These are phyloP conservation scores for Tribolium freemani DNA, from an alignment of 2,888 invertebrate species.

Conservation along the genomic window DNA sequence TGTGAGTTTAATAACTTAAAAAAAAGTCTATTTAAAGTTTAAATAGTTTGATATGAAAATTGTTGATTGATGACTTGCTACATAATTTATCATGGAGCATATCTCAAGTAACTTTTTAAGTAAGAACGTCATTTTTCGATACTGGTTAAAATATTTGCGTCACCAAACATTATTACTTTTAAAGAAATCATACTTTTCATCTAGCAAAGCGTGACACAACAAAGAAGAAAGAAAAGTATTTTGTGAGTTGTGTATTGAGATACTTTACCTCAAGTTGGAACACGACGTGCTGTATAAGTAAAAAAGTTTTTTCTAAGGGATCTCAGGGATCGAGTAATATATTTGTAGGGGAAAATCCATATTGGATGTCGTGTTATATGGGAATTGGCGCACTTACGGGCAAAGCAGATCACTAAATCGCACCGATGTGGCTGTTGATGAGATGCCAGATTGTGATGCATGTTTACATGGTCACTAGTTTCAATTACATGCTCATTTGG, in stretches of 20 bases:
- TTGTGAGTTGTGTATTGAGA: conserved; percentile 13
- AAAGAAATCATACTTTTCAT: not conserved
- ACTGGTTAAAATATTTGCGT: not conserved
- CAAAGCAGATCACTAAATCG: conserved; percentile 34
- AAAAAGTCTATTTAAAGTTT: conserved; percentile 55
- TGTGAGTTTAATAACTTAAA: conserved; percentile 38
- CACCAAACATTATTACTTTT: not conserved
- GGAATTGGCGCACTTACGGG: conserved; percentile 27
- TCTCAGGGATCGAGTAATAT: conserved; percentile 20
- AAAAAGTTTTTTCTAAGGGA: conserved; percentile 19
- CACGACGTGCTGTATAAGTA: conserved; percentile 7
- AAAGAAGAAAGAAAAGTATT: conserved; percentile 7
- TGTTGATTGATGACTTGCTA: conserved; percentile 55
- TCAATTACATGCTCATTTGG: conserved; percentile 43
- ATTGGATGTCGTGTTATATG: conserved; percentile 11
- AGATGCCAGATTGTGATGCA: conserved; percentile 43
- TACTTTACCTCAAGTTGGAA: conserved; percentile 10
- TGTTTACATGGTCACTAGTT: conserved; percentile 45
- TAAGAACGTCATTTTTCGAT: conserved; percentile 13
- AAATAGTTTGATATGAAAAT: conserved; percentile 53
- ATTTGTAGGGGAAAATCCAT: conserved; percentile 21
- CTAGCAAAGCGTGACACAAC: not conserved
- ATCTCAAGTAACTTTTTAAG: conserved; percentile 48
- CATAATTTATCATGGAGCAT: conserved; percentile 55
- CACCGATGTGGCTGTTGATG: conserved; percentile 29